Evolutionary conservation across 1,140 invertebrate genomes (phyloP), one percentile per base, ranked within the genome.

Genomic region (Sogatella furcifera): DNA sequence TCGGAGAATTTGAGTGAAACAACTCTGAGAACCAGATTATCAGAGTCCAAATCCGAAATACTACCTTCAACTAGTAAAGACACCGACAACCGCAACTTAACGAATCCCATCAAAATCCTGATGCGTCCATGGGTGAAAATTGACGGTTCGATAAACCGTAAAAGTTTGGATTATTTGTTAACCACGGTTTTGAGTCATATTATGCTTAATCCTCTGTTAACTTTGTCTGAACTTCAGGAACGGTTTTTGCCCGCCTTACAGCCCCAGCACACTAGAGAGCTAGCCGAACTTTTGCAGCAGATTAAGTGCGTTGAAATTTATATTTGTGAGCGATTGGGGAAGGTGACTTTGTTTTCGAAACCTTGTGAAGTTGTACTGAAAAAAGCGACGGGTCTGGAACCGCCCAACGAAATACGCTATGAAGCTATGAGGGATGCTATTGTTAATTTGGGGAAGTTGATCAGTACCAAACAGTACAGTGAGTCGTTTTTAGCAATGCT

Each of bases 61-160:
- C 6, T 28, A 28, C 24, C 34, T 4, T 13, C 34, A 38, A 38
- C 9, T 38, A 13, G 34, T 11, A 38, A 38, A 10, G 34, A 38
- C 9, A 38, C 34, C 2, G 34, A 38, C 10, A 13, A 15, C 14
- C 10, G 21, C 4, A 49, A 49, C 21, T 10, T 49, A 9, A 5
- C 46, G 5, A 38, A 61, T 34, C 44, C n/a, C 3, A 24, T 63
- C 15, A 56, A 65, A 66, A 64, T 72, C 64, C 28, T 62, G 62
- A 73, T 70, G 59, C 74, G 82, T 62, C 85, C 86, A 0, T 91
- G 89, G 89, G 82, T 85, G 56, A 78, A 83, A 61, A 77, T 90
- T 5, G 84, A 90, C 70, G 88, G 88, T 1, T 76, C 78, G 0
- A 67, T 91, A 0, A 90, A 91, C 71, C 75, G 81, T 22, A 72